phyloP scores from a whole-genome alignment of 1,140 invertebrate species.

The Mizuhopecten yessoensis region DNA sequence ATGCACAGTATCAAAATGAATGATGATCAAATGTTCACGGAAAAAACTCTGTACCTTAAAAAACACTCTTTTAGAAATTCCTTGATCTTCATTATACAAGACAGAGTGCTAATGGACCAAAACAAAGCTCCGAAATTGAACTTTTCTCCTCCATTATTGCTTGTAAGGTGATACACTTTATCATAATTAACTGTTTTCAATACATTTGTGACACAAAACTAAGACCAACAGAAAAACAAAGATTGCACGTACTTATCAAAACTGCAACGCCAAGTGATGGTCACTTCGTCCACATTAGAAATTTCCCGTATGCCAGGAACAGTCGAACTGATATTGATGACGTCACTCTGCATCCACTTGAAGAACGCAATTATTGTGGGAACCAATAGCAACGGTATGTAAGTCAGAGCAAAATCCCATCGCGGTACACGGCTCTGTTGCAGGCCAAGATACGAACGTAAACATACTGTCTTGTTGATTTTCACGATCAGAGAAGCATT shows the following conservation, averaged over 20 bases:
- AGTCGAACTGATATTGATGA: background rate
- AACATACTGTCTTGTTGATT: conserved; percentile 53
- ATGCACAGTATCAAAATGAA: too few species aligned
- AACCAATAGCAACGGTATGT: conserved; percentile 42
- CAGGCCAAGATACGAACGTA: conserved; percentile 30
- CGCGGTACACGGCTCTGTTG: conserved; percentile 28
- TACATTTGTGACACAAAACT: too few species aligned
- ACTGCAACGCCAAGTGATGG: conserved; percentile 41
- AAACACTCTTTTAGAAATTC: too few species aligned
- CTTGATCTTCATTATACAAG: too few species aligned
- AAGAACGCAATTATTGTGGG: conserved; percentile 22
- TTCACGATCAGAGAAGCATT: conserved; percentile 41
- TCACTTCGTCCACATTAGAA: conserved; percentile 45
- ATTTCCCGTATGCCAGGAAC: conserved; percentile 43
- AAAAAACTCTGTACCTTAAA: too few species aligned
- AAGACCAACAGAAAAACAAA: too few species aligned
- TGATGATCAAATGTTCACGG: too few species aligned
- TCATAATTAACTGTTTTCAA: too few species aligned
- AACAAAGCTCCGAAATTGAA: too few species aligned
- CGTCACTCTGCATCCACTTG: conserved; percentile 41
- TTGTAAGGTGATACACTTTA: too few species aligned
- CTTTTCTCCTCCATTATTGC: too few species aligned
- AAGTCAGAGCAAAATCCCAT: conserved; percentile 52
- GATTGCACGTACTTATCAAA: conserved; percentile 26
- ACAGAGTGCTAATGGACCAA: too few species aligned